phyloP scores from a whole-genome alignment of 2,888 invertebrate genomes.

The Ptycholaimellus sp. region DNA sequence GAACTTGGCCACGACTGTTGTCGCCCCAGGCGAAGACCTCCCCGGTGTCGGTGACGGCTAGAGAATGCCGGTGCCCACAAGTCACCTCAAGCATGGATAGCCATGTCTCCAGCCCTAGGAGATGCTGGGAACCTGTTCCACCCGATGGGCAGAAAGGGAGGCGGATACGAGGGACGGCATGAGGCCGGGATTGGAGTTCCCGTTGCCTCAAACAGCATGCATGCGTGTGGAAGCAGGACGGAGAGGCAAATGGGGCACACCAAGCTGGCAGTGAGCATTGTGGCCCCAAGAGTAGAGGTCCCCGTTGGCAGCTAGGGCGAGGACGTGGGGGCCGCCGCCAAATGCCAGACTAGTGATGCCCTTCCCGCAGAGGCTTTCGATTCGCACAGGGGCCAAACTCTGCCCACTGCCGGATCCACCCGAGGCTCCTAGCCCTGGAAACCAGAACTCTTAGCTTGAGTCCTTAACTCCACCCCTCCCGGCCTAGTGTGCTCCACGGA shows the following conservation, averaged over 20 bases:
- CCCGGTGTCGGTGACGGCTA: slow-evolving; percentile 36
- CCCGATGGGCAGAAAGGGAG: slow-evolving; percentile 26
- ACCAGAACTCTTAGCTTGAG: no score
- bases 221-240: not conserved
- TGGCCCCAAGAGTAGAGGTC: slow-evolving; percentile 39
- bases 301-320: slow-evolving; percentile 36
- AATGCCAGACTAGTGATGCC: slow-evolving; percentile 28
- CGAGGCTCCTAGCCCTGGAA: no score
- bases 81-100: slow-evolving; percentile 36
- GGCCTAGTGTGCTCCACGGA: no score
- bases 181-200: slow-evolving; percentile 34
- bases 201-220: slow-evolving; percentile 27
- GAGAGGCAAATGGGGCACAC: slow-evolving; percentile 2
- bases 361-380: slow-evolving; percentile 5
- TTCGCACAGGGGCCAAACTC: slow-evolving; percentile 5
- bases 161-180: slow-evolving; percentile 32
- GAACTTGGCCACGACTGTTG: slow-evolving; percentile 38
- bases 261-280: slow-evolving; percentile 38
- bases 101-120: no score
- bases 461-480: no score
- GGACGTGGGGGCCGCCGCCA: slow-evolving; percentile 39
- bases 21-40: slow-evolving; percentile 41
- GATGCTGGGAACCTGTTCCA: no score
- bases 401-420: slow-evolving; percentile 7
- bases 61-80: slow-evolving; percentile 38